A percentile compares a stretch with the other conserved stretches of the same genome.
These are phyloP conservation scores for Xylophagus ater DNA, from an alignment of 2,888 invertebrate species.

Conservation along the genomic window DNA sequence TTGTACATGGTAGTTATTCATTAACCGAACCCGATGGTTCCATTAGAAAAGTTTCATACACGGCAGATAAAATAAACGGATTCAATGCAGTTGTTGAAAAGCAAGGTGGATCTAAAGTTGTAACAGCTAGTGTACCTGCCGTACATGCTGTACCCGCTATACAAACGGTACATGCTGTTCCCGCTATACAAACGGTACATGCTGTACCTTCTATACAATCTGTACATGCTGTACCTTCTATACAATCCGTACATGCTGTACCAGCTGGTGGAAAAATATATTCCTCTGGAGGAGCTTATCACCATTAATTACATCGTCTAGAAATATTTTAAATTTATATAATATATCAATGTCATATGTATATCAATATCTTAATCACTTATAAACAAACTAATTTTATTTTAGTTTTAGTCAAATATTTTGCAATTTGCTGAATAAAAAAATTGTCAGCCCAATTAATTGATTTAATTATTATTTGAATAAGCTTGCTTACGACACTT, in stretches of 20 bases:
- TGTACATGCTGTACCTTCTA: conserved; percentile 25
- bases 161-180: conserved; percentile 17
- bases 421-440: no score
- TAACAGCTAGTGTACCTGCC: conserved; percentile 23
- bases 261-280: conserved; percentile 16
- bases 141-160: conserved; percentile 19
- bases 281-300: conserved; percentile 12
- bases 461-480: no score
- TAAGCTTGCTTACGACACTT: no score
- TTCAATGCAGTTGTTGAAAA: conserved; percentile 58
- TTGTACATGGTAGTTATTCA: conserved; percentile 54
- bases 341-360: no score
- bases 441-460: no score
- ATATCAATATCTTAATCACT: no score
- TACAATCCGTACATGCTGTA: conserved; percentile 26
- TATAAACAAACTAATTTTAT: no score
- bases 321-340: conserved; percentile 36
- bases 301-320: no score
- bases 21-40: conserved; percentile 54
- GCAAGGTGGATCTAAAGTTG: conserved; percentile 23
- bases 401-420: no score
- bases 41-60: conserved; percentile 50
- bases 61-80: conserved; percentile 53
- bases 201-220: conserved; percentile 17
- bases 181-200: conserved; percentile 5